Evolutionary conservation across 2,113 vertebrate genomes (phyloP).

Genomic region (human): GRCh38 chr9:98781501-98782000

Average conservation of each 20-base stretch:
- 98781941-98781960: not conserved
- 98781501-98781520: not conserved
- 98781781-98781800: not conserved
- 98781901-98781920: not conserved
- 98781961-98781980: not conserved
- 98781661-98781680: no score
- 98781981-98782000: not conserved
- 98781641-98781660: not conserved
- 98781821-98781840: not conserved
- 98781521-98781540: not conserved
- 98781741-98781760: rapidly evolving
- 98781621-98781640: rapidly evolving
- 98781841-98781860: not conserved
- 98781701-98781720: not conserved
- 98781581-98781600: not conserved
- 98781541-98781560: not conserved
- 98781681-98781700: not conserved
- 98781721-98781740: not conserved
- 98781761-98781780: not conserved
- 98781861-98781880: not conserved
- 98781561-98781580: no score
- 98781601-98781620: not conserved
- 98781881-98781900: not conserved
- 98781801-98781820: not conserved
- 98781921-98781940: not conserved